Evolutionary conservation across 2,113 vertebrate genomes (phyloP).

Genomic region (Anser cygnoides): DNA sequence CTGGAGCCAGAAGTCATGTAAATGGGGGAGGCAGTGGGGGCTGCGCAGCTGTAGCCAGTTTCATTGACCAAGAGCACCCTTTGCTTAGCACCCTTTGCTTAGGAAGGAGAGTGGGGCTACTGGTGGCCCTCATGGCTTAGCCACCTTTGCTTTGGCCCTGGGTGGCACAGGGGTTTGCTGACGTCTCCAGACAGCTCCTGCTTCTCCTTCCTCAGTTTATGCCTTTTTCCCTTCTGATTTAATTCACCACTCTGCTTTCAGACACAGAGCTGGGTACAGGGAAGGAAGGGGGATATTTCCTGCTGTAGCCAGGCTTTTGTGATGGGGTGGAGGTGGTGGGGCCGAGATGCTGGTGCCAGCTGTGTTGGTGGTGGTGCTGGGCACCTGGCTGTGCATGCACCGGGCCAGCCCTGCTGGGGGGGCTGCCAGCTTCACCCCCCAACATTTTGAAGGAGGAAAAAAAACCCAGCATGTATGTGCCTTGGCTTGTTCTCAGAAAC

Average conservation of each 20-base stretch:
- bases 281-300: not conserved
- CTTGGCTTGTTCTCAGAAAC: not conserved
- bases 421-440: not conserved
- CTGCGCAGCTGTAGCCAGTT: constrained; percentile 6
- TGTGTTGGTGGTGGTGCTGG: fast-evolving
- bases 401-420: not conserved
- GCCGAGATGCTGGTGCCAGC: not conserved
- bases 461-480: fast-evolving
- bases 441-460: not conserved
- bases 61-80: not conserved
- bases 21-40: not conserved
- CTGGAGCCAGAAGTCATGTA: constrained; percentile 47
- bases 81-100: not conserved
- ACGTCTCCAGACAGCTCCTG: not conserved
- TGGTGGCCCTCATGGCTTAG: not conserved
- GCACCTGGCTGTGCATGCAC: fast-evolving
- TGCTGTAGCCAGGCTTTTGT: not conserved
- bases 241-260: not conserved
- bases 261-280: not conserved
- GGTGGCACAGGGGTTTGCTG: not conserved
- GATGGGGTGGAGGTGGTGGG: not conserved
- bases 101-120: not conserved
- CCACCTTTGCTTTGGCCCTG: not conserved
- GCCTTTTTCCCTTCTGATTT: not conserved
- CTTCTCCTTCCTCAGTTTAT: not conserved